Evolutionary conservation across 2,888 invertebrate species (phyloP).

Genomic region (Cerastis leucographa): DNA sequence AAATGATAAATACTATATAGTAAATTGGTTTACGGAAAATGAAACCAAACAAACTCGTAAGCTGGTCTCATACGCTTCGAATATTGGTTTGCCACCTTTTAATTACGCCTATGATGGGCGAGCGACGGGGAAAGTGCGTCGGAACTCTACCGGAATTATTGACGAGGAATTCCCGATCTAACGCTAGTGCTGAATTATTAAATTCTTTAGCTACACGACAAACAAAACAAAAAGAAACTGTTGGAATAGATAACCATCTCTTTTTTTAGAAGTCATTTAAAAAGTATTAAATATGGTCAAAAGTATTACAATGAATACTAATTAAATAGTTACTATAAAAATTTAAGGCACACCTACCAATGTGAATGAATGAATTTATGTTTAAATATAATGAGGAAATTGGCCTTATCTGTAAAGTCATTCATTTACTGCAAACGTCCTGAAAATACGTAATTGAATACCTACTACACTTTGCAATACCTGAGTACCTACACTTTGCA

Average conservation of each 20-base stretch:
- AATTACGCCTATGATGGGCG: not conserved
- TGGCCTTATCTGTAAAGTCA: not conserved
- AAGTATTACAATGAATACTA: constrained; percentile 2
- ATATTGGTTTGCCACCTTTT: not conserved
- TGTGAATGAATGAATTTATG: not conserved
- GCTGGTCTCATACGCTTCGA: not conserved
- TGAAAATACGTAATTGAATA: not conserved
- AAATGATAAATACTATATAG: not conserved
- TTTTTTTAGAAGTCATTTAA: too few relatives aligned
- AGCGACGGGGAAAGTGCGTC: not conserved
- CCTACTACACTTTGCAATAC: constrained; percentile 8
- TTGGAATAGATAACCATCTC: too few relatives aligned
- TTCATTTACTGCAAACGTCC: constrained; percentile 22
- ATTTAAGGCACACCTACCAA: not conserved
- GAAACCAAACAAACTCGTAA: not conserved
- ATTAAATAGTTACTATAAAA: not conserved
- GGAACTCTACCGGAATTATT: not conserved
- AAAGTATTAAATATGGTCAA: not conserved
- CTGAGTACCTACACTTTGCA: not conserved
- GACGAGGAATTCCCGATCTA: not conserved
- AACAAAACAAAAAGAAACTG: not conserved
- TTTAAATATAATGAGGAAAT: constrained; percentile 6
- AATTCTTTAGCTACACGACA: not conserved
- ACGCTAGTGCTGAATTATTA: not conserved
- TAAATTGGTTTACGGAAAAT: not conserved